phyloP scores from a whole-genome alignment of 1,140 invertebrate genomes.

The Aphidius ervi region DNA sequence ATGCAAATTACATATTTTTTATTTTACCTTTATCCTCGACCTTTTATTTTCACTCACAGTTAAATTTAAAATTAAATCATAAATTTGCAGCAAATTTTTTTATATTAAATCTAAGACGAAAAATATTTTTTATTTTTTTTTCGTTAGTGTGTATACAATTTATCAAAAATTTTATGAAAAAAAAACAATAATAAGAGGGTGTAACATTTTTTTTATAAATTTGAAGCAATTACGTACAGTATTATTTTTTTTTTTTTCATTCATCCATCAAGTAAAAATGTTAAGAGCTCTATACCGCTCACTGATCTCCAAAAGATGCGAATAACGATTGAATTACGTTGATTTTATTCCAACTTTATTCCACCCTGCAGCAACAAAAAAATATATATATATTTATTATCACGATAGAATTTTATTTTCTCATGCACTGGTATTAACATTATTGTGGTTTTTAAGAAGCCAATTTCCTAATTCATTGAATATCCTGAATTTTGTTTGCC shows the following conservation, averaged over 20 bases:
- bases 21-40: too few species aligned
- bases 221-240: neutral
- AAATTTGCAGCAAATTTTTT: too few species aligned
- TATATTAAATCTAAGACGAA: too few species aligned
- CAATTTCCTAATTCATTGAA: slow-evolving; percentile 51
- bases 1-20: too few species aligned
- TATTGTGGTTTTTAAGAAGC: slow-evolving; percentile 51
- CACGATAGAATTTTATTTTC: too few species aligned
- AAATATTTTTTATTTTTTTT: too few species aligned
- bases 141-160: too few species aligned
- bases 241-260: neutral
- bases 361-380: slow-evolving; percentile 29
- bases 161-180: too few species aligned
- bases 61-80: too few species aligned
- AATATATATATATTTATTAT: neutral
- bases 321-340: slow-evolving; percentile 51
- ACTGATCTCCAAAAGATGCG: slow-evolving; percentile 41
- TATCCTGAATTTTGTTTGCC: neutral
- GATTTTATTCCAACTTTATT: slow-evolving; percentile 51
- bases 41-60: too few species aligned
- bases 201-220: neutral
- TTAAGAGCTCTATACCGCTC: neutral
- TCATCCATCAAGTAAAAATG: slow-evolving; percentile 18
- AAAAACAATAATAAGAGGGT: too few species aligned
- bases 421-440: slow-evolving; percentile 42